Base-by-base conservation (phyloP, 1,140 invertebrate genomes). In the Ericerus pela region DNA sequence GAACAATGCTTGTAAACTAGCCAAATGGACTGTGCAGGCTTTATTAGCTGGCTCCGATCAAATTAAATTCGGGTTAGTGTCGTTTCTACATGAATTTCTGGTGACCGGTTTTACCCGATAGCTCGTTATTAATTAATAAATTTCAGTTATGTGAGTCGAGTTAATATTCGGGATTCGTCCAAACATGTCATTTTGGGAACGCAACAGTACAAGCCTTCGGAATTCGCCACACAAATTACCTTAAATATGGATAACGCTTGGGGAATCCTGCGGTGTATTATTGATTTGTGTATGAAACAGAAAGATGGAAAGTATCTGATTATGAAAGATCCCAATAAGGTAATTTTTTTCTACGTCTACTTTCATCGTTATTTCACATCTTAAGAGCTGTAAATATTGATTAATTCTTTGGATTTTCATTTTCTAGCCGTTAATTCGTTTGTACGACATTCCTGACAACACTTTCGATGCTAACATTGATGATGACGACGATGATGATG, bases 181-280 rank as follows among this genome's bases (percentile, higher is more conserved):
- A 92, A 94, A 59, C 96, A 99, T 68, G 90, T 96, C 12, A 96
- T 99, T 59, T 74, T 99, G 30, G 95, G 95, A 26, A 98, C 93
- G 3, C 95, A 99, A 70, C 95, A 99, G 69, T 98, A 96, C 70
- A 96, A 95, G 67, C 96, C 96, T 1, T 83, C 86, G 63, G 96
- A 99, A 73, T 99, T 99, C 72, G 95, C 95, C 6, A 90, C 87
- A 2, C 96, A 99, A 72, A 99, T 99, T 64, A 98, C 96, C 74
- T 72, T 99, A 59, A 98, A 95, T 66, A 95, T 99, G 92, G 96
- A 99, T 67, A 99, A 99, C 71, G 93, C 88, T 1, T 99, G 96
- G 96, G 96, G 95, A 58, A 90, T 99, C 53, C 71, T 99, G n/a
- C 78, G 95, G 4, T 98, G 93, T 68, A 95, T 99, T 61, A 88